Percentiles rank a stretch among this genome's conserved stretches.
These are phyloP conservation scores for Cinclus cinclus DNA, from an alignment of 2,113 vertebrate genomes.

Conservation along the genomic window DNA sequence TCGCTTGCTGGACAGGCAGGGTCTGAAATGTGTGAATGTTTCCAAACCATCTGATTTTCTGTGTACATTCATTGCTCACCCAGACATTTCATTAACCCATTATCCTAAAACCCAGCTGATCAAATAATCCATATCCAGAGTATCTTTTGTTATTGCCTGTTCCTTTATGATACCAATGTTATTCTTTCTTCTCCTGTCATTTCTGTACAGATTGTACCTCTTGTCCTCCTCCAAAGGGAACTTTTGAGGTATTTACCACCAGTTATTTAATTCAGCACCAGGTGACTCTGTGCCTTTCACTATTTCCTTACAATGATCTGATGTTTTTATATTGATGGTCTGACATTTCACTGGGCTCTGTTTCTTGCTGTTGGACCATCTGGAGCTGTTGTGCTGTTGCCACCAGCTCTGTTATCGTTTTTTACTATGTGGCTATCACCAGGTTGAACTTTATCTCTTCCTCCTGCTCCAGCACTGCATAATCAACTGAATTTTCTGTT, in stretches of 20 bases:
- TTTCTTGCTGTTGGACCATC: neutral
- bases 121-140: neutral
- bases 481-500: neutral
- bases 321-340: neutral
- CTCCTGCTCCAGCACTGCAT: neutral
- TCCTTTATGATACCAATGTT: neutral
- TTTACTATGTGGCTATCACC: constrained; percentile 13
- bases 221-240: neutral
- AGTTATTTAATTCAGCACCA: neutral
- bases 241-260: neutral
- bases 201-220: neutral
- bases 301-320: neutral
- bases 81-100: constrained; percentile 6
- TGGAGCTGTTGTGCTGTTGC: neutral
- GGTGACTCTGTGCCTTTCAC: neutral
- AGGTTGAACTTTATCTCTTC: constrained; percentile 36
- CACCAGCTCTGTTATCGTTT: neutral
- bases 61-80: neutral
- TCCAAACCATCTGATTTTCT: neutral
- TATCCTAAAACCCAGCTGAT: constrained; percentile 21
- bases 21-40: neutral
- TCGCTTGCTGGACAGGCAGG: neutral
- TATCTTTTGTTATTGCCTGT: neutral
- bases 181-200: neutral
- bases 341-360: neutral